phyloP scores from a whole-genome alignment of 2,888 invertebrate genomes.

The Balanococcus diminutus region DNA sequence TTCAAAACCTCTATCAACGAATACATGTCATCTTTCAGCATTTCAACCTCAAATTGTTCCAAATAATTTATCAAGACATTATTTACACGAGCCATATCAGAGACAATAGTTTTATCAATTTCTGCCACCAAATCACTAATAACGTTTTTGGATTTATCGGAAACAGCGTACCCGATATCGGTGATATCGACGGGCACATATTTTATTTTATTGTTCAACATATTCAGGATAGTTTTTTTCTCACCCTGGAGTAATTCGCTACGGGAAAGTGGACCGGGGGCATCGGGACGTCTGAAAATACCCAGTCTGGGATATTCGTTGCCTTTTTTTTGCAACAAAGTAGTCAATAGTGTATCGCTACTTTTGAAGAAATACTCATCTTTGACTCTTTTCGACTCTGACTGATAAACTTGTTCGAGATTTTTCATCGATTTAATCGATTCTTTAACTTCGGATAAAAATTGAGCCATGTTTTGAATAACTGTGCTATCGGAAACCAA shows the following conservation, averaged over 20 bases:
- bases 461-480: not conserved
- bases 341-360: not conserved
- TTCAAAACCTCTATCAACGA: not conserved
- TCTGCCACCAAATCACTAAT: not conserved
- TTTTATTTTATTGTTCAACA: not conserved
- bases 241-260: not conserved
- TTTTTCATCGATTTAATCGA: not conserved
- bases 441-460: not conserved
- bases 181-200: not conserved
- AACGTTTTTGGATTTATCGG: constrained; percentile 40
- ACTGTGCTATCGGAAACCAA: not conserved
- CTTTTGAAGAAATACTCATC: not conserved
- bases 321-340: constrained; percentile 35
- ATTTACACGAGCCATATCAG: constrained; percentile 2
- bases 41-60: not conserved
- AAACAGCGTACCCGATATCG: constrained; percentile 51
- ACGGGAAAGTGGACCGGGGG: not conserved
- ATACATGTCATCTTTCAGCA: not conserved
- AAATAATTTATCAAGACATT: not conserved
- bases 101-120: constrained; percentile 21
- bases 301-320: constrained; percentile 26
- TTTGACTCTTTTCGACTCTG: not conserved
- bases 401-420: not conserved
- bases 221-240: not conserved
- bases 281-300: constrained; percentile 44